Conservation (phyloP, 2,888 invertebrate species). For the Phrixothrix hirtus region DNA sequence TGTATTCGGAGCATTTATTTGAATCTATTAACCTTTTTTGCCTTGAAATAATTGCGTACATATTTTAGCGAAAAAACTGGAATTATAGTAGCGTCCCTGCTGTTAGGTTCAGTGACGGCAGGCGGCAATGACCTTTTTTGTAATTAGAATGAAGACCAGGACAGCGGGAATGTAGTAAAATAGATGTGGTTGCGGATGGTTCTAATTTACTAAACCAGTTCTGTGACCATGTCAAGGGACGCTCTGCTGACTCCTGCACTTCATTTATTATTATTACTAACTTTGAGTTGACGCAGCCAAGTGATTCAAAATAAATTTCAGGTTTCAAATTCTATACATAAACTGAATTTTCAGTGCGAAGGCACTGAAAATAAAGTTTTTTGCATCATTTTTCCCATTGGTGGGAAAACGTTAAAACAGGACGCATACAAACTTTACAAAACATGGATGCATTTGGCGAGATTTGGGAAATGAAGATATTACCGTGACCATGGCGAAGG, state of each 20-base stretch:
- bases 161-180: constrained; percentile 48
- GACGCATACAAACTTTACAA: no score
- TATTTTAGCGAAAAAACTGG: not conserved
- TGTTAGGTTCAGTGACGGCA: constrained; percentile 18
- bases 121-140: constrained; percentile 33
- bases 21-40: not conserved
- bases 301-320: no score
- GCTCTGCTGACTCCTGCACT: constrained; percentile 47
- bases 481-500: no score
- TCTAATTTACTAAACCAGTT: constrained; percentile 57
- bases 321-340: no score
- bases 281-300: constrained; percentile 21
- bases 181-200: constrained; percentile 50
- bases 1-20: not conserved
- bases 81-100: not conserved
- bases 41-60: not conserved
- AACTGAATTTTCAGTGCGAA: no score
- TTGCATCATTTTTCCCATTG: no score
- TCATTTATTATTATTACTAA: constrained; percentile 25
- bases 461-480: no score
- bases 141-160: constrained; percentile 51
- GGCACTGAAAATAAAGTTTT: no score
- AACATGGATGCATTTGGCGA: no score
- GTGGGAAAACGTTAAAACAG: no score
- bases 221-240: constrained; percentile 55